Percentiles rank a stretch among this genome's conserved stretches.
Conservation (phyloP, 2,113 vertebrate species). For the Ictalurus punctatus region DNA sequence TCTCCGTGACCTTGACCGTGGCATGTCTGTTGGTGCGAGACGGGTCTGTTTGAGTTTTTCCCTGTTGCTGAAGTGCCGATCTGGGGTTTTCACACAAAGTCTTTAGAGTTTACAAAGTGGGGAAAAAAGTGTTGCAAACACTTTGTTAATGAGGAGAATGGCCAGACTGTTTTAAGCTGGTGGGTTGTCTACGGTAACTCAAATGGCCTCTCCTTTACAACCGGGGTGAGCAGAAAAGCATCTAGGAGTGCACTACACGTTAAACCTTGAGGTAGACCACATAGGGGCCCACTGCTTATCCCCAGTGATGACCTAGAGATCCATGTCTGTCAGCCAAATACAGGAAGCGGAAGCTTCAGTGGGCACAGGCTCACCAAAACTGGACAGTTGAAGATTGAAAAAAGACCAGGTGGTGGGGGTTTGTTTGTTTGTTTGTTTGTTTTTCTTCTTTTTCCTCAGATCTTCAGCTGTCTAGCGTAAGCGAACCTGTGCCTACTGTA, state of each 20-base stretch:
- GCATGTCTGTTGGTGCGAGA: too few species aligned
- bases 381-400: background rate
- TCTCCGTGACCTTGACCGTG: background rate
- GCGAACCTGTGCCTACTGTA: background rate
- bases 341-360: background rate
- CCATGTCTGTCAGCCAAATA: background rate
- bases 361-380: background rate
- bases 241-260: background rate
- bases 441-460: background rate
- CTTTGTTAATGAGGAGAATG: background rate
- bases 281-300: background rate
- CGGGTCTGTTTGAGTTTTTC: background rate
- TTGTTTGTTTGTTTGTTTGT: too few species aligned
- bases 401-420: background rate
- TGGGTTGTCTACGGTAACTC: background rate
- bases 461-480: background rate
- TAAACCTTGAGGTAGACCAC: background rate
- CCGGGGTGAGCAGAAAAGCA: background rate
- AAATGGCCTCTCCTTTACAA: background rate
- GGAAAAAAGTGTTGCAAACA: too few species aligned
- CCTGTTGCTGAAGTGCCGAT: background rate
- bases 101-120: background rate
- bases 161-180: background rate
- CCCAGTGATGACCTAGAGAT: background rate
- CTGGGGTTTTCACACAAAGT: background rate